Evolutionary conservation across 2,888 invertebrate species (phyloP), one percentile per base, ranked within the genome.

Genomic region (Sphaerophoria rueppellii): DNA sequence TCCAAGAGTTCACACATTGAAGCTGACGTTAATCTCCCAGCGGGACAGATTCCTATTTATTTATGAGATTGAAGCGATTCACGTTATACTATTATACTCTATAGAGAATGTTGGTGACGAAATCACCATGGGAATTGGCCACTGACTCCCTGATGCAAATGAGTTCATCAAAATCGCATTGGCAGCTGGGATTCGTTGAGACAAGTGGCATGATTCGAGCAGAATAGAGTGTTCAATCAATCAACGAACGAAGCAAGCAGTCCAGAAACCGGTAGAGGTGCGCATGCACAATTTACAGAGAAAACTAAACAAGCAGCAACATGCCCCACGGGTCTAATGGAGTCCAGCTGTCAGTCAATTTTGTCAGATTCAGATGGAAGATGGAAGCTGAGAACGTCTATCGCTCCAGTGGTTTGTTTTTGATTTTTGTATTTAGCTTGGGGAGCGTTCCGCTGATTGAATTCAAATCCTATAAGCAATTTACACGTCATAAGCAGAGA

Each of bases 81-180:
- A 12, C 16, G 7, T 32, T 48, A 12, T 32, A 14, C 14, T 37
- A 24, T 4, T 58, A 4, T 6, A 50, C 9, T 11, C n/a, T 40
- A 12, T 16, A 43, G n/a, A 24, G 3, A 14, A 43, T 14, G 40
- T 5, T 40, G 35, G 67, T 77, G 77, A 82, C 77, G 82, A 82
- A 77, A 82, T 69, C 77, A 74, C 54, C 82, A 78, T 78, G 78
- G 82, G 82, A 78, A 82, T 70, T 48, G 72, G 67, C 67, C 54
- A 40, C 48, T 60, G 52, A 57, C 58, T 71, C 11, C 24, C 52
- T 55, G 77, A 82, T 82, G 82, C 82, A 82, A 82, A 82, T 82
- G 82, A 82, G 82, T 73, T 82, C 82, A 72, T 82, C 77, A 82
- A 82, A 82, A 82, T 61, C 77, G 82, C 77, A 74, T 78, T 69